phyloP scores from a whole-genome alignment of 2,888 invertebrate species.

The Leptinotarsa peninsularis region DNA sequence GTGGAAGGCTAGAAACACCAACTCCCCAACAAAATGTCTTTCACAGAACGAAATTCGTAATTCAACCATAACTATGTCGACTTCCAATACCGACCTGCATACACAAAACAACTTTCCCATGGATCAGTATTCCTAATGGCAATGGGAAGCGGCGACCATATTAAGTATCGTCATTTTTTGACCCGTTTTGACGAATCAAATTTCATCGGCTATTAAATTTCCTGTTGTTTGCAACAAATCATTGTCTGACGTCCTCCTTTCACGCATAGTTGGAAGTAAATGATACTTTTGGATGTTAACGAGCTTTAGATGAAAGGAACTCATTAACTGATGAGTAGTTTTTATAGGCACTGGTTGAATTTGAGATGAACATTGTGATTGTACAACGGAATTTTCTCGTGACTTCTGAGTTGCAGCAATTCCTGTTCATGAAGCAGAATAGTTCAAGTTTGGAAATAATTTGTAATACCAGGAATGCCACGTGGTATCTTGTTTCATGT shows the following conservation, averaged over 20 bases:
- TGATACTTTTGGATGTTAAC: constrained; percentile 24
- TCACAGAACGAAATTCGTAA: too few species aligned
- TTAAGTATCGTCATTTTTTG: constrained; percentile 11
- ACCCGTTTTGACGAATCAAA: constrained; percentile 23
- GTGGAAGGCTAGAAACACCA: too few species aligned
- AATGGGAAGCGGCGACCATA: not conserved
- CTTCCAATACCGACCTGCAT: not conserved
- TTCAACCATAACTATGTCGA: too few species aligned
- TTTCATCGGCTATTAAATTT: constrained; percentile 23
- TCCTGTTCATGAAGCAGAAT: not conserved
- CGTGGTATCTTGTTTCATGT: too few species aligned
- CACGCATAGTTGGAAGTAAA: constrained; percentile 26
- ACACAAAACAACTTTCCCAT: not conserved
- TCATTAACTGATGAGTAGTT: not conserved
- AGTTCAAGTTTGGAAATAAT: too few species aligned
- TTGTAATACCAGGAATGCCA: too few species aligned
- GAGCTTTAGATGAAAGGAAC: not conserved
- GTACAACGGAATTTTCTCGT: not conserved
- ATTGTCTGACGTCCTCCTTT: constrained; percentile 23
- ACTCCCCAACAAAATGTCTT: too few species aligned
- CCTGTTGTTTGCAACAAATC: constrained; percentile 27
- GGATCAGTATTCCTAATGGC: constrained; percentile 6
- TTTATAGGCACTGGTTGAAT: not conserved
- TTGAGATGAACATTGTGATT: not conserved
- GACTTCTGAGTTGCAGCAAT: constrained; percentile 1